Base-by-base conservation (phyloP, 2,888 invertebrate species). In the Drosophila mayaguana region DNA sequence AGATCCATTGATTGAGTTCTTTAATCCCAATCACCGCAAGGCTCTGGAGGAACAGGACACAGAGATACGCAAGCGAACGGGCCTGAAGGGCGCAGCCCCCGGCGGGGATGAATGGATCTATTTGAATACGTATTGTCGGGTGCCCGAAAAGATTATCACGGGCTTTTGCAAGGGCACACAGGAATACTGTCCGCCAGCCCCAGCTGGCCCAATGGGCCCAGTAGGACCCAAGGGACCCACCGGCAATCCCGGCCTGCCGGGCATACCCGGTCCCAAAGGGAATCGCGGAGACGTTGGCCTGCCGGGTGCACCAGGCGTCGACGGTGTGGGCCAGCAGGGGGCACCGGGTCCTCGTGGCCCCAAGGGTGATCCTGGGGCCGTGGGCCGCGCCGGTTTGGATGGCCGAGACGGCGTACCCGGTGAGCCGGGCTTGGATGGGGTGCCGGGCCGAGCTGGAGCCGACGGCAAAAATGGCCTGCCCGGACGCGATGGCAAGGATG, bases 371-470 rank as follows among this genome's bases (percentile, higher is more conserved):
- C 82, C 90, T 92, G 96, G 96, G 34, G 95, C 95, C 81, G 95
- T 95, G 40, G 96, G 96, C 0, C 95, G 95, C 50, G 94, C 95
- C 0, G 96, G 96, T 0, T 92, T 97, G 2, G 98, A 98, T 88
- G 98, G 98, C 0, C 94, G 97, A 62, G 97, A 98, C 81, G 98
- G 98, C 4, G 95, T 98, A 0, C 97, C 98, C 0, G 98, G 98
- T 0, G 97, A 97, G 87, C 98, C 98, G 0, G 98, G 98, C 0
- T 93, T 98, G 40, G 92, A 92, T 66, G 98, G 98, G 0, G 95
- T 97, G 74, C 96, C 96, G 0, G 97, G 98, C 2, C 94, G 97
- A 62, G 97, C 97, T 72, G 98, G 98, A 0, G 95, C 96, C 20
- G 97, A 97, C 72, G 98, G 96, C 59, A 95, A 94, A 72, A 95